Conservation (phyloP, 1,140 invertebrate species). For the Ceratina calcarata region DNA sequence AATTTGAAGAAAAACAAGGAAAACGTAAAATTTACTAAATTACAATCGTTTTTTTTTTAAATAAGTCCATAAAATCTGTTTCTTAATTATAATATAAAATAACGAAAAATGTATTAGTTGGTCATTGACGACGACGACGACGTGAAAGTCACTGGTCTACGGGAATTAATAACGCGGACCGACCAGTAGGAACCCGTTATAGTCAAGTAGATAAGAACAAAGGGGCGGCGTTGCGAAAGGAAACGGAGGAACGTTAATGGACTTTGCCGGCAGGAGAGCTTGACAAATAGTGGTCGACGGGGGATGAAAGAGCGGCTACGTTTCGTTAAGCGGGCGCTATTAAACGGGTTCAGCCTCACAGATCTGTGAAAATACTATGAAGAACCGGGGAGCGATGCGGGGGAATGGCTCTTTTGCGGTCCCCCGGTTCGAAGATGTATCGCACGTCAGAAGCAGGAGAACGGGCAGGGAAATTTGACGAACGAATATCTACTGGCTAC, state of each 20-base stretch:
- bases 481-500: no score
- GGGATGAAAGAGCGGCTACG: slow-evolving; percentile 38
- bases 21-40: no score
- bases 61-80: no score
- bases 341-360: slow-evolving; percentile 39
- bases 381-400: slow-evolving; percentile 18
- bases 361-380: slow-evolving; percentile 10
- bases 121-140: not conserved
- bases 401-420: not conserved
- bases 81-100: no score
- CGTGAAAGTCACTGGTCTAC: not conserved
- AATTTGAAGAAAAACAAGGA: no score
- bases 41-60: no score
- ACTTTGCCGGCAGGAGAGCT: slow-evolving; percentile 25
- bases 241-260: slow-evolving; percentile 45
- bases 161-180: slow-evolving; percentile 26
- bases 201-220: slow-evolving; percentile 49
- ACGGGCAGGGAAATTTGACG: no score
- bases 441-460: no score
- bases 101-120: no score
- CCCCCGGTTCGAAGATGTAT: no score
- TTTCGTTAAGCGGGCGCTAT: slow-evolving; percentile 27
- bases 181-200: slow-evolving; percentile 6
- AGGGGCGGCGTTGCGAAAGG: slow-evolving; percentile 23
- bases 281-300: slow-evolving; percentile 47